Percentiles rank a stretch among this genome's conserved stretches.
Evolutionary conservation across 2,113 vertebrate genomes (phyloP).

Genomic region (Rhineura floridana): DNA sequence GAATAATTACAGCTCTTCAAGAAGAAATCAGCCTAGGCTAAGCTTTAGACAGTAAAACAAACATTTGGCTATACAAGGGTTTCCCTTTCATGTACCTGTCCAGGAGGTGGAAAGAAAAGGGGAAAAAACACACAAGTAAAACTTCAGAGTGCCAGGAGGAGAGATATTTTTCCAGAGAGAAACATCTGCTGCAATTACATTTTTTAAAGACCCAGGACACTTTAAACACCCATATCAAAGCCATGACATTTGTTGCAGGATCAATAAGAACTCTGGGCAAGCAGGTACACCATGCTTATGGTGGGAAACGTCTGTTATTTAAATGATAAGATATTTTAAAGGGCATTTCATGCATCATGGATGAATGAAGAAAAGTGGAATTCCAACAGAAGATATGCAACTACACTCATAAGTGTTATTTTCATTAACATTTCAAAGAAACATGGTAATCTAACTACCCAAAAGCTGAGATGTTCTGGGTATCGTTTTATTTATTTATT

Average conservation of each 20-base stretch:
- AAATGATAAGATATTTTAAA: constrained; percentile 40
- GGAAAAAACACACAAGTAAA: constrained; percentile 50
- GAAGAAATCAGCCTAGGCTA: constrained; percentile 64
- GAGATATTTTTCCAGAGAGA: no score
- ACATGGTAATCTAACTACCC: no score
- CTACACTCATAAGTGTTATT: background rate
- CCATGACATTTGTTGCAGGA: constrained; percentile 39
- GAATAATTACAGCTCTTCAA: constrained; percentile 73
- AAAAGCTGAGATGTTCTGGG: background rate
- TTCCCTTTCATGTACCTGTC: constrained; percentile 74
- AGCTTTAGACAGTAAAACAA: constrained; percentile 70
- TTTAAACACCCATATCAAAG: constrained; percentile 45
- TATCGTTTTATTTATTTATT: no score
- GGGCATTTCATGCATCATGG: constrained; percentile 9
- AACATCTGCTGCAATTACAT: constrained; percentile 66
- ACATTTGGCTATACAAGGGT: constrained; percentile 73
- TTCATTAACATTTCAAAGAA: background rate
- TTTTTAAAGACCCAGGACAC: constrained; percentile 42
- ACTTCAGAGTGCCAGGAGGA: constrained; percentile 52
- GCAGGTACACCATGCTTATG: constrained; percentile 20
- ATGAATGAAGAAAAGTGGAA: constrained; percentile 1
- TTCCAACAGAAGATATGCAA: constrained; percentile 1
- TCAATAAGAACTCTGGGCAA: constrained; percentile 41
- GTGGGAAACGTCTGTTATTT: constrained; percentile 33
- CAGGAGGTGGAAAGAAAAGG: constrained; percentile 41